These are phyloP conservation scores for Spinibarbus caldwelli DNA, from an alignment of 2,797 vertebrate genomes.

Conservation along the genomic window DNA sequence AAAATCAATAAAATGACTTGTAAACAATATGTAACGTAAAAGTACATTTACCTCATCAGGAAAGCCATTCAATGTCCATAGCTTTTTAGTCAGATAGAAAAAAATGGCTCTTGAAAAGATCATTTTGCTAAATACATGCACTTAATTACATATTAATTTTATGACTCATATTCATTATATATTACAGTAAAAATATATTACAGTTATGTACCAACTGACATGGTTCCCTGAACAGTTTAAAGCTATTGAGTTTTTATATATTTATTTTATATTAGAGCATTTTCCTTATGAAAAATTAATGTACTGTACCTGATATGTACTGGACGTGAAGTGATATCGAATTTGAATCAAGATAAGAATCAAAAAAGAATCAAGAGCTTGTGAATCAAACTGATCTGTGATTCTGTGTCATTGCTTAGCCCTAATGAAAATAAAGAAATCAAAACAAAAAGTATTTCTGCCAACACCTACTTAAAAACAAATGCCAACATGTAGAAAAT, in stretches of 20 bases:
- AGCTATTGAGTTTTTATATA: too few relatives aligned
- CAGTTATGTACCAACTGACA: not conserved
- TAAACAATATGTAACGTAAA: not conserved
- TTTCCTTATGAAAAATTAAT: not conserved
- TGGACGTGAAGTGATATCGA: not conserved
- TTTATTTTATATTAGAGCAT: too few relatives aligned
- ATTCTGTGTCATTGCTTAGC: not conserved
- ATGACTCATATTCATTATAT: not conserved
- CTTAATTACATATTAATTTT: not conserved
- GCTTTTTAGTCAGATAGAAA: too few relatives aligned
- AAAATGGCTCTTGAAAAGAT: not conserved
- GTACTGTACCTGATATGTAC: not conserved
- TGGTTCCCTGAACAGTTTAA: not conserved
- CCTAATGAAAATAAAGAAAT: not conserved
- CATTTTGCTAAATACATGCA: not conserved
- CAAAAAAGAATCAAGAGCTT: not conserved
- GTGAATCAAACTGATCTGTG: not conserved
- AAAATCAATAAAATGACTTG: not conserved
- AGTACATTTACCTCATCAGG: not conserved
- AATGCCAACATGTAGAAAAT: not conserved
- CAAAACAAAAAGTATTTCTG: conserved; percentile 4
- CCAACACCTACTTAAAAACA: not conserved
- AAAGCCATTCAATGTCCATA: not conserved
- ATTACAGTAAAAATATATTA: not conserved
- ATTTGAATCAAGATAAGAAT: not conserved